These are phyloP conservation scores for Regulus satrapa DNA, from an alignment of 2,113 vertebrate genomes.

Conservation along the genomic window DNA sequence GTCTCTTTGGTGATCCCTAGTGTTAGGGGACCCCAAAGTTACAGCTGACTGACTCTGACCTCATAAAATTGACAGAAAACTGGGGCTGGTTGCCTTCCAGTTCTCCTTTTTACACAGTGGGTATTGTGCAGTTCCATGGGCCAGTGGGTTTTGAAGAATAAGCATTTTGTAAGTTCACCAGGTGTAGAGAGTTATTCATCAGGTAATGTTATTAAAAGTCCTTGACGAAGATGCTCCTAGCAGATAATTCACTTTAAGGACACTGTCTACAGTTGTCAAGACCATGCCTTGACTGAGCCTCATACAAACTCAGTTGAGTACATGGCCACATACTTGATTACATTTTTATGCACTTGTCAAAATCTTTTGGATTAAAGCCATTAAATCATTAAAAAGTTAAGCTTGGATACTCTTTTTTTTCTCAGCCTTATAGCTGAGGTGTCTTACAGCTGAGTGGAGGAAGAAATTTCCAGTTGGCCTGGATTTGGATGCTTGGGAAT, in stretches of 20 bases:
- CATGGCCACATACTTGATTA: background rate
- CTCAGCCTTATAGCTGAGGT: background rate
- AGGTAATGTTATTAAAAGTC: background rate
- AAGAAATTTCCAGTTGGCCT: background rate
- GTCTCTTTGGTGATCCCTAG: background rate
- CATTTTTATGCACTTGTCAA: background rate
- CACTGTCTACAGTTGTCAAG: background rate
- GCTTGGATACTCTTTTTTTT: background rate
- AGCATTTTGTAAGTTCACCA: background rate
- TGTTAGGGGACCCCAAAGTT: background rate
- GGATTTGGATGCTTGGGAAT: background rate
- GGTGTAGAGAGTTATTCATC: background rate
- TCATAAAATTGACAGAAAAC: background rate
- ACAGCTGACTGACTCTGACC: background rate
- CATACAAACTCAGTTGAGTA: background rate
- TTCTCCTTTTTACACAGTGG: background rate
- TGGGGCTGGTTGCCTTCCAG: background rate
- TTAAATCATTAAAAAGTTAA: background rate
- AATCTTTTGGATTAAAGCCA: background rate
- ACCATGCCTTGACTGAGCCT: background rate
- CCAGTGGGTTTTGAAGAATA: background rate
- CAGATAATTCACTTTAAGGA: background rate
- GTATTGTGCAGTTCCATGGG: background rate
- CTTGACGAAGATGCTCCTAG: background rate
- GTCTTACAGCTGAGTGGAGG: background rate